A percentile compares a stretch with the other conserved stretches of the same genome.
Evolutionary conservation across 2,113 vertebrate species (phyloP).

Genomic region (Riparia riparia): DNA sequence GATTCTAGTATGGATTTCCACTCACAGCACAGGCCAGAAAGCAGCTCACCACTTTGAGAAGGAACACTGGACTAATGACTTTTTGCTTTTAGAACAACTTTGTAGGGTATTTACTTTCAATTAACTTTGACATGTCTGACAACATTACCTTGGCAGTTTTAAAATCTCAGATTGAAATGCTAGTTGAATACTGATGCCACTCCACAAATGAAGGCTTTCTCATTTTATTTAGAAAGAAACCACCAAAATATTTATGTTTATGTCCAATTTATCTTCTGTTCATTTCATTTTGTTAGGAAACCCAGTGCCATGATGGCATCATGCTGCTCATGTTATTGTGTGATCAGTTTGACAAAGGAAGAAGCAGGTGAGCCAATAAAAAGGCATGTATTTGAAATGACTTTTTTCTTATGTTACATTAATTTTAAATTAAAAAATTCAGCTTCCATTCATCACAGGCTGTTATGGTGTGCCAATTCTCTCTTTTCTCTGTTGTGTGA

Average conservation of each 20-base stretch:
- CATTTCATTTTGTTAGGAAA: background rate
- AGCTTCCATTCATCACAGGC: background rate
- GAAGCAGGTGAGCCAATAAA: background rate
- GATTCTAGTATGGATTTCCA: background rate
- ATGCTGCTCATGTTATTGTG: background rate
- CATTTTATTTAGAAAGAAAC: background rate
- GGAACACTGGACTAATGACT: background rate
- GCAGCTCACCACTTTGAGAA: background rate
- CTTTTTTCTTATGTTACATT: background rate
- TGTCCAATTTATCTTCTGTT: background rate
- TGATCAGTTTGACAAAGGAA: background rate
- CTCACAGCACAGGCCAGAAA: background rate
- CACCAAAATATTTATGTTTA: background rate
- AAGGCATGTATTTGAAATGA: background rate
- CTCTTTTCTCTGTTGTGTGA: background rate
- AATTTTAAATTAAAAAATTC: background rate
- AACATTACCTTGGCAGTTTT: background rate
- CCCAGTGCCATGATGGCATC: background rate
- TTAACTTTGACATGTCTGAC: background rate
- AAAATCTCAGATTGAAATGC: background rate
- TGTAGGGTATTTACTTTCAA: background rate
- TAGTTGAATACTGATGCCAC: background rate
- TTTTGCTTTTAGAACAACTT: constrained; percentile 11
- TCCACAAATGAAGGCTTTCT: background rate
- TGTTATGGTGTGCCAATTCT: background rate